Conservation (phyloP, 2,888 invertebrate species). For the Synanthedon vespiformis region DNA sequence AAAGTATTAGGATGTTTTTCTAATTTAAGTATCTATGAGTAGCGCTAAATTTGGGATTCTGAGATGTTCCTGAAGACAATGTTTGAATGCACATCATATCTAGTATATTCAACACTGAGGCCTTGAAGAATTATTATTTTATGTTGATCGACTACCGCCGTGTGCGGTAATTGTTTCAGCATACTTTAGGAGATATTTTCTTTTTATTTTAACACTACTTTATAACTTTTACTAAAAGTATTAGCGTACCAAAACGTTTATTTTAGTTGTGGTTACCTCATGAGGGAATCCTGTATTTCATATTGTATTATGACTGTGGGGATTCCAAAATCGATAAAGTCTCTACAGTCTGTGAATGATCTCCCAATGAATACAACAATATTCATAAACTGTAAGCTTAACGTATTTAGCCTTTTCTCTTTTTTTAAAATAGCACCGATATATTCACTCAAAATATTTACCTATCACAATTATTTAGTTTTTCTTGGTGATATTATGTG, state of each 20-base stretch:
- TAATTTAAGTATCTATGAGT: too few relatives aligned
- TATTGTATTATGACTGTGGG: not conserved
- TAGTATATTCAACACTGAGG: too few relatives aligned
- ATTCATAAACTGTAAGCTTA: not conserved
- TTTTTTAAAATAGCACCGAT: constrained; percentile 15
- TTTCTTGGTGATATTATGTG: too few relatives aligned
- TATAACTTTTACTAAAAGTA: constrained; percentile 40
- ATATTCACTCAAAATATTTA: too few relatives aligned
- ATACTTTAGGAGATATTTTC: not conserved
- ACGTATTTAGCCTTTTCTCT: constrained; percentile 35
- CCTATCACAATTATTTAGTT: too few relatives aligned
- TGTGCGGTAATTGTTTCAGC: constrained; percentile 1
- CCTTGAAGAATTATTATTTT: not conserved
- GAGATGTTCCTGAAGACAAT: too few relatives aligned
- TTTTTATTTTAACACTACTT: not conserved
- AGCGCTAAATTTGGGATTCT: too few relatives aligned
- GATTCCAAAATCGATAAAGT: not conserved
- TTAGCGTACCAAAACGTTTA: constrained; percentile 63
- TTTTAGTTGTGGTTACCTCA: constrained; percentile 32
- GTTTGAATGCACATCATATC: too few relatives aligned
- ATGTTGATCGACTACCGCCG: constrained; percentile 2
- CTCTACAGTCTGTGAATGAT: not conserved
- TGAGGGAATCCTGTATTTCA: not conserved
- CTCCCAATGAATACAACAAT: not conserved
- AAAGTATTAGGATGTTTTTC: too few relatives aligned